phyloP scores from a whole-genome alignment of 53 echinoderm and acorn worm genomes.

The Holothuria leucospilota region DNA sequence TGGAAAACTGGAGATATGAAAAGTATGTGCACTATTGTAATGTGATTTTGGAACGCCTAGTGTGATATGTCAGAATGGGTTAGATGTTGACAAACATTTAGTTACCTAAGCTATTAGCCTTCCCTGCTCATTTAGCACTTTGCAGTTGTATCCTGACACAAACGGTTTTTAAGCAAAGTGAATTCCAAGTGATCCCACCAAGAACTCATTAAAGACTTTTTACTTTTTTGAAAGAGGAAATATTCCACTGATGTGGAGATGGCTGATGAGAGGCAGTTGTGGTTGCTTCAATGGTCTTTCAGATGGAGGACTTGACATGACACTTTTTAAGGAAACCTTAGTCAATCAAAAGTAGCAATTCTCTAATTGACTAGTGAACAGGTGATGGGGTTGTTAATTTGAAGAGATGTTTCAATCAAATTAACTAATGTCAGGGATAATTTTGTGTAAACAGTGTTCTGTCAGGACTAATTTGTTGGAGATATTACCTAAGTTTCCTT shows the following conservation, averaged over 20 bases:
- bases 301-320: neutral
- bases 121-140: constrained; percentile 16
- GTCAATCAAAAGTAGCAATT: constrained; percentile 35
- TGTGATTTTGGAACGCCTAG: constrained; percentile 2
- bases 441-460: constrained; percentile 42
- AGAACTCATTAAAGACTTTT: constrained; percentile 28
- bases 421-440: constrained; percentile 23
- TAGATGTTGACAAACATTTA: constrained; percentile 26
- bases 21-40: constrained; percentile 27
- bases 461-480: constrained; percentile 16
- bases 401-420: constrained; percentile 33
- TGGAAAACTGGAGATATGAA: constrained; percentile 29
- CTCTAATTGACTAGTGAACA: constrained; percentile 29
- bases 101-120: constrained; percentile 35
- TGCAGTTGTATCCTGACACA: constrained; percentile 30
- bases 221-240: neutral
- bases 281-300: no score
- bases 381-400: constrained; percentile 29
- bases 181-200: constrained; percentile 17
- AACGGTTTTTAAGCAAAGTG: constrained; percentile 21
- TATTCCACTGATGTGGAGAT: constrained; percentile 11
- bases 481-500: neutral
- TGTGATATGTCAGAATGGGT: constrained; percentile 17
- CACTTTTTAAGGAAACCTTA: constrained; percentile 10
- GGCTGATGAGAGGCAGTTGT: no score